A percentile compares a stretch with the other conserved stretches of the same genome.
Conservation (phyloP, 2,797 vertebrate species). For the Ctenosaura bakeri region DNA sequence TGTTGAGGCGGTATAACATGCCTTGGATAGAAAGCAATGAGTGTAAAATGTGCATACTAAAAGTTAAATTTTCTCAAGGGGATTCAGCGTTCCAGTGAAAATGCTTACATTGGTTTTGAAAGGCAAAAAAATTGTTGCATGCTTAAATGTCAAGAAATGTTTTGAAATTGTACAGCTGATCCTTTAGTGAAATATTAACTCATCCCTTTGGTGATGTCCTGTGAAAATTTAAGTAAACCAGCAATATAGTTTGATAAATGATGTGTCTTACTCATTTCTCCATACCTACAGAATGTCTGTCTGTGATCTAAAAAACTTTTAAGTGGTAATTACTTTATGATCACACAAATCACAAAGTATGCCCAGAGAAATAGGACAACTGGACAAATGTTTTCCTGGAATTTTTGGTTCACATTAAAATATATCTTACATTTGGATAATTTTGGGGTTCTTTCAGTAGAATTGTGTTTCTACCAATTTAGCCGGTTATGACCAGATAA, state of each 20-base stretch:
- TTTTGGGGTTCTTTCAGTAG: conserved; percentile 23
- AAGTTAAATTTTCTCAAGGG: background rate
- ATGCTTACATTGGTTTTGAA: conserved; percentile 10
- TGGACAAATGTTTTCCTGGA: background rate
- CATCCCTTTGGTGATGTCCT: conserved; percentile 23
- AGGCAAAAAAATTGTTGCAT: background rate
- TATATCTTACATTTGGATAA: too few species aligned
- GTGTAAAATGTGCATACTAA: background rate
- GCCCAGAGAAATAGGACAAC: background rate
- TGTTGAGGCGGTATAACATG: background rate
- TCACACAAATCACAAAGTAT: background rate
- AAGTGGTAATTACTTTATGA: conserved; percentile 11
- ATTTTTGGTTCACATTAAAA: background rate
- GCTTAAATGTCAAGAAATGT: conserved; percentile 16
- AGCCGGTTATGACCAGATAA: too few species aligned
- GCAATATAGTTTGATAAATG: conserved; percentile 13
- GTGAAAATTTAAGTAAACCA: conserved; percentile 27
- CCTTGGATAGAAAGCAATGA: background rate
- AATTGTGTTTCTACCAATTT: conserved; percentile 23
- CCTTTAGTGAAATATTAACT: conserved; percentile 11
- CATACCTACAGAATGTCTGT: conserved; percentile 1
- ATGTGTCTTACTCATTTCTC: conserved; percentile 4
- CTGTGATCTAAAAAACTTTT: background rate
- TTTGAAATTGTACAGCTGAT: conserved; percentile 20
- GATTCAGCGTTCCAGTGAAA: background rate